These are phyloP conservation scores for Cottoperca gobio DNA, from an alignment of 2,797 vertebrate genomes.

Conservation along the genomic window DNA sequence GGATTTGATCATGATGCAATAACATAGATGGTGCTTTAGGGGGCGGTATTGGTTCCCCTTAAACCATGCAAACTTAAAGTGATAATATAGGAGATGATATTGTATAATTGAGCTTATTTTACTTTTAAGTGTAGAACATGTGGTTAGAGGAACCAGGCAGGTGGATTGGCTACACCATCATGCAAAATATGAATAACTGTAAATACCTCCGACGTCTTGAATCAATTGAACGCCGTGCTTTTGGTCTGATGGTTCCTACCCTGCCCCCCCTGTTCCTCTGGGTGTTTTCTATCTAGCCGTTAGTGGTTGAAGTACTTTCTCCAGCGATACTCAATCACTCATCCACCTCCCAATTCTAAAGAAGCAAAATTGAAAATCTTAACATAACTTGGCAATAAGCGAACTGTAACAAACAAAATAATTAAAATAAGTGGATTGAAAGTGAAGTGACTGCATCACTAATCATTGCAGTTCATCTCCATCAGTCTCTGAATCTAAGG, in stretches of 20 bases:
- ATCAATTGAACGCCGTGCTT: slow-evolving; percentile 23
- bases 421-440: slow-evolving; percentile 14
- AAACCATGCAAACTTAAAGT: slow-evolving; percentile 31
- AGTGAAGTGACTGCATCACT: slow-evolving; percentile 29
- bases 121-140: not conserved
- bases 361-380: slow-evolving; percentile 8
- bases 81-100: slow-evolving; percentile 29
- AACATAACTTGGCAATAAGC: slow-evolving; percentile 38
- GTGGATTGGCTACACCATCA: not conserved
- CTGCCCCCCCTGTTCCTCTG: not conserved
- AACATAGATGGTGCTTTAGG: slow-evolving; percentile 63
- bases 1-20: slow-evolving; percentile 71
- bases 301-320: not conserved
- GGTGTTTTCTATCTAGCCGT: not conserved
- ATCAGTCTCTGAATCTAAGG: slow-evolving; percentile 29
- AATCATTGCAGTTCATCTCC: slow-evolving; percentile 16
- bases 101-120: slow-evolving; percentile 3
- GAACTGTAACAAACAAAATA: slow-evolving; percentile 21
- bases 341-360: slow-evolving; percentile 27
- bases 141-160: not conserved
- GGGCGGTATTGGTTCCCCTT: slow-evolving; percentile 65
- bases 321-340: slow-evolving; percentile 52
- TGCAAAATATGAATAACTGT: slow-evolving; percentile 29
- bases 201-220: slow-evolving; percentile 44
- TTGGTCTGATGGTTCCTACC: slow-evolving; percentile 19